Evolutionary conservation across 2,888 invertebrate genomes (phyloP), one percentile per base, ranked within the genome.

Genomic region (Drosophila diplacantha): DNA sequence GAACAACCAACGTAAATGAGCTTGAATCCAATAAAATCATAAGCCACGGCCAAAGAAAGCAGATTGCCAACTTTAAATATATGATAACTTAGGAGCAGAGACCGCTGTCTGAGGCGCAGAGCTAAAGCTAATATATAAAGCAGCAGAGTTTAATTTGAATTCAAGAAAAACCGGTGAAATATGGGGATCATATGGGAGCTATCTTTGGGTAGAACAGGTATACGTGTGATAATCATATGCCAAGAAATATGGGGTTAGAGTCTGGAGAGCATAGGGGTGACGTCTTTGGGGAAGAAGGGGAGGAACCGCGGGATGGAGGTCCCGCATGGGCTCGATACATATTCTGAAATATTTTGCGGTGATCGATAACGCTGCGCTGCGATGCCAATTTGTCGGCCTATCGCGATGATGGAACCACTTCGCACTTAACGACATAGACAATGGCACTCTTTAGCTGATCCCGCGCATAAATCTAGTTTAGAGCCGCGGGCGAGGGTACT

Each of bases 351-450:
- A 60, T 65, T 59, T 61, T 22, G 16, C 18, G 24, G 26, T 50
- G 41, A 61, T 58, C 38, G 44, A 67, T 49, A 38, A 14, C 35
- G 39, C 34, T 24, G 51, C 44, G 38, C 6, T 32, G 52, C 18
- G 29, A 14, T 20, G 22, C 16, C 29, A 35, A 77, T 65, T 51
- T 58, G 65, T 58, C 46, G 43, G 81, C 57, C 61, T 58, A 64
- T 62, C 39, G 52, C 43, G 41, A 35, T 44, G 31, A 53, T 64
- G 38, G 49, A 37, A 32, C 29, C 46, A 24, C 43, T 62, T 74
- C 60, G 60, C 74, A 71, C 71, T 62, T 49, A 18, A 53, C 26
- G 61, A 65, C 67, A 51, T 58, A 60, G 72, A 77, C 78, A 83
- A 67, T 72, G 61, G 50, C 66, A 65, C 78, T 81, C 72, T 72